Conservation (phyloP, 2,888 invertebrate genomes). For the Digitonthophagus gazella region DNA sequence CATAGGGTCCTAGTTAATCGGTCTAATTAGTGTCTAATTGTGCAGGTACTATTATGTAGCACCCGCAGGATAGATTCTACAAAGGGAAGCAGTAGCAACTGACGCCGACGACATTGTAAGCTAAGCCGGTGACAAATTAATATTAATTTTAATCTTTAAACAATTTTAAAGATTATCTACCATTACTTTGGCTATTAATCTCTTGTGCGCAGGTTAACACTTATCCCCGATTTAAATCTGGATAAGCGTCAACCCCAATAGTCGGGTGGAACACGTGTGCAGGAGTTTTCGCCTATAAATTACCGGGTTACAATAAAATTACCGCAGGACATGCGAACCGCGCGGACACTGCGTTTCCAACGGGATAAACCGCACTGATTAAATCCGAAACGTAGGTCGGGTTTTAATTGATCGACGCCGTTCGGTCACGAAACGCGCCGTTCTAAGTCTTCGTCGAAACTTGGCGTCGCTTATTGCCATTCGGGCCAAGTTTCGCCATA, state of each 20-base stretch:
- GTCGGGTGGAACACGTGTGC: background rate
- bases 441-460: background rate
- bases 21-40: background rate
- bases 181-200: too few relatives aligned
- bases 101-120: background rate
- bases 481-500: background rate
- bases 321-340: background rate
- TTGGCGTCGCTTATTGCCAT: background rate
- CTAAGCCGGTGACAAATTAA: too few relatives aligned
- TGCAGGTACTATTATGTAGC: background rate
- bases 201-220: too few relatives aligned
- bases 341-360: background rate
- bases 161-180: too few relatives aligned
- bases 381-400: background rate
- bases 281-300: background rate
- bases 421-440: background rate
- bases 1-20: background rate
- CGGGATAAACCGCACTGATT: background rate
- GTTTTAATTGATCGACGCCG: background rate
- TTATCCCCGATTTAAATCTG: background rate
- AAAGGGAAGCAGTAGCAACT: background rate
- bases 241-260: background rate
- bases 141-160: too few relatives aligned
- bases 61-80: background rate
- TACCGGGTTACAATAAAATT: background rate